Evolutionary conservation across 2,113 vertebrate genomes (phyloP).

Genomic region (Penelope pileata): DNA sequence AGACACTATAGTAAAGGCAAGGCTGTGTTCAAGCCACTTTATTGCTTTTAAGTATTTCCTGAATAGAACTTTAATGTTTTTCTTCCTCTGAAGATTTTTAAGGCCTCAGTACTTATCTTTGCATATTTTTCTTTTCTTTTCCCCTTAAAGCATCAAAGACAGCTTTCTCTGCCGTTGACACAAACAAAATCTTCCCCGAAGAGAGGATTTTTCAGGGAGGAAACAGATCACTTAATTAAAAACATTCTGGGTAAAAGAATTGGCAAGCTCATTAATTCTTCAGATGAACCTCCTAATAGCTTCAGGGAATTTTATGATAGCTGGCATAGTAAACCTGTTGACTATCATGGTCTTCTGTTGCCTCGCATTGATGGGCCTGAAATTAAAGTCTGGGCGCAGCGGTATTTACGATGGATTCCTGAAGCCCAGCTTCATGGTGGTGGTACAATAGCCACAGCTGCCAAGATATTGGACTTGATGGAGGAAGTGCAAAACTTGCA

Average conservation of each 20-base stretch:
- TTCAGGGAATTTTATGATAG: constrained; percentile 83
- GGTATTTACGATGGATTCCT: constrained; percentile 89
- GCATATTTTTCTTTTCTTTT: neutral
- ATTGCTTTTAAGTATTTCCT: neutral
- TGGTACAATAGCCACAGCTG: constrained; percentile 76
- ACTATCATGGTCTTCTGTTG: constrained; percentile 85
- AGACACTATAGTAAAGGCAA: neutral
- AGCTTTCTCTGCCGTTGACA: constrained; percentile 85
- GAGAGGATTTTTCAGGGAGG: constrained; percentile 90
- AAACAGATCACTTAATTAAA: constrained; percentile 89
- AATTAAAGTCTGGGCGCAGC: constrained; percentile 86
- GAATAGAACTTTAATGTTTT: neutral
- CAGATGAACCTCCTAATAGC: constrained; percentile 77
- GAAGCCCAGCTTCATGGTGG: constrained; percentile 86
- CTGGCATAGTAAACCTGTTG: constrained; percentile 83
- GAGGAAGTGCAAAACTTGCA: constrained; percentile 82
- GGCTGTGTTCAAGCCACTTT: neutral
- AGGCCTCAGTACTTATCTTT: neutral
- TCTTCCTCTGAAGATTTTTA: neutral
- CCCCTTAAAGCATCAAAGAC: constrained; percentile 84
- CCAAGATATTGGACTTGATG: constrained; percentile 81
- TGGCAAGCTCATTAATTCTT: constrained; percentile 85
- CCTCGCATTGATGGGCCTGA: constrained; percentile 83
- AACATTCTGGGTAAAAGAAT: constrained; percentile 87
- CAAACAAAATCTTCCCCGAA: constrained; percentile 82